A percentile compares a stretch with the other conserved stretches of the same genome.
phyloP scores from a whole-genome alignment of 2,888 invertebrate species.

The Parthenolecanium corni region DNA sequence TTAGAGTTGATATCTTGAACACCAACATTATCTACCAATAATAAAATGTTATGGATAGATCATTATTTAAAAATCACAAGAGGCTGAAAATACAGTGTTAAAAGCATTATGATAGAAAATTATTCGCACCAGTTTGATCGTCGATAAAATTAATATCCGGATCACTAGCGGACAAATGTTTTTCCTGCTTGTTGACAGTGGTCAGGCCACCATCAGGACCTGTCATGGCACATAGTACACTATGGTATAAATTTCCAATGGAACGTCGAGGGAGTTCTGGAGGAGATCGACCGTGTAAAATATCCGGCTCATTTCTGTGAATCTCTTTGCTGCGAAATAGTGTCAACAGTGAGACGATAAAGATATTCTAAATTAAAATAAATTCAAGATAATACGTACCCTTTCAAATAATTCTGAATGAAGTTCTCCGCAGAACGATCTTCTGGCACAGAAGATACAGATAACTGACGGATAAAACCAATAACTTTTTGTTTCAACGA shows the following conservation, averaged over 20 bases:
- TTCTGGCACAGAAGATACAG: constrained; percentile 45
- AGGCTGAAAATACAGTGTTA: neutral
- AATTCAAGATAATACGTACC: constrained; percentile 39
- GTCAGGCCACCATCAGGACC: constrained; percentile 74
- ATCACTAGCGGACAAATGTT: constrained; percentile 50
- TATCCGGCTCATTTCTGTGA: constrained; percentile 44
- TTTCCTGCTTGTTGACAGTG: constrained; percentile 54
- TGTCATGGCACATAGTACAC: constrained; percentile 59
- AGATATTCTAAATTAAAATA: neutral
- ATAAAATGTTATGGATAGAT: neutral
- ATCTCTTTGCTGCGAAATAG: constrained; percentile 37
- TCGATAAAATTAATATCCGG: constrained; percentile 62
- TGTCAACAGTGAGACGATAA: neutral
- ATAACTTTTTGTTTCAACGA: constrained; percentile 57
- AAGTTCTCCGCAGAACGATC: constrained; percentile 46
- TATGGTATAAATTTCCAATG: constrained; percentile 45
- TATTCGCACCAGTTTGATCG: constrained; percentile 34
- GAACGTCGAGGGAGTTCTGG: constrained; percentile 56
- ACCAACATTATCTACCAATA: neutral
- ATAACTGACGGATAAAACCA: constrained; percentile 59
- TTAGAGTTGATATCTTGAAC: constrained; percentile 19
- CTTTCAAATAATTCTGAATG: constrained; percentile 56
- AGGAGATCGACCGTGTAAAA: constrained; percentile 58
- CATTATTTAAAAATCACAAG: neutral
- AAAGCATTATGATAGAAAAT: constrained; percentile 6